Evolutionary conservation across 1,140 invertebrate genomes (phyloP).

Genomic region (Amphibalanus amphitrite): DNA sequence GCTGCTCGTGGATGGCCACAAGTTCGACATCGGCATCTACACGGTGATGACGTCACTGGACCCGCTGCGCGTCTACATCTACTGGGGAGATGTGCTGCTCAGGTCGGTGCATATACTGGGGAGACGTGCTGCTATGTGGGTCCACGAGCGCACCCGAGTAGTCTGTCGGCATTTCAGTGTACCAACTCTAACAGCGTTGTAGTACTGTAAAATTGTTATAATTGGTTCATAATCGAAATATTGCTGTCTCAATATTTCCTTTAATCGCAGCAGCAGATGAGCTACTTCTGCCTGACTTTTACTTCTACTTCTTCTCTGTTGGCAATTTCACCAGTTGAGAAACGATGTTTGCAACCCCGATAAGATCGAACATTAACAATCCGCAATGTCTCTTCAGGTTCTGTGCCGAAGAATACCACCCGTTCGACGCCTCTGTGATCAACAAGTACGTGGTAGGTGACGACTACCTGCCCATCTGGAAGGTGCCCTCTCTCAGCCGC

Average conservation of each 20-base stretch:
- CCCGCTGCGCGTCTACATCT: constrained; percentile 73
- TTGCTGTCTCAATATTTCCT: too few relatives aligned
- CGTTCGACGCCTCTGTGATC: constrained; percentile 58
- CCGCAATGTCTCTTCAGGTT: constrained; percentile 50
- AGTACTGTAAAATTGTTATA: constrained; percentile 5
- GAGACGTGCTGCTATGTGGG: too few relatives aligned
- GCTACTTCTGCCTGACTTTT: too few relatives aligned
- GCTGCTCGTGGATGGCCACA: constrained; percentile 63
- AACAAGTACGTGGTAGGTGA: constrained; percentile 91
- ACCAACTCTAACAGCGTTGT: not conserved
- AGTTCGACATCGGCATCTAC: constrained; percentile 95
- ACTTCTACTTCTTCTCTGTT: too few relatives aligned
- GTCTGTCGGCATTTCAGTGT: not conserved
- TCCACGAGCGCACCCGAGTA: too few relatives aligned
- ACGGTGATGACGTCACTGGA: constrained; percentile 77
- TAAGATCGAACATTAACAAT: too few relatives aligned
- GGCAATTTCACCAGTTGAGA: too few relatives aligned
- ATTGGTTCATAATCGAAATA: not conserved
- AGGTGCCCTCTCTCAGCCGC: constrained; percentile 63
- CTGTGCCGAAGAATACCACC: constrained; percentile 79
- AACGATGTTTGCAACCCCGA: too few relatives aligned
- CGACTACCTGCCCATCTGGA: constrained; percentile 86
- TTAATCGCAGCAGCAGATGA: too few relatives aligned
- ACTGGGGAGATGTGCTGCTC: constrained; percentile 73
- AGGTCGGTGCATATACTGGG: constrained; percentile 44